Conservation (phyloP, 2,888 invertebrate species). For the Craniophora ligustri region DNA sequence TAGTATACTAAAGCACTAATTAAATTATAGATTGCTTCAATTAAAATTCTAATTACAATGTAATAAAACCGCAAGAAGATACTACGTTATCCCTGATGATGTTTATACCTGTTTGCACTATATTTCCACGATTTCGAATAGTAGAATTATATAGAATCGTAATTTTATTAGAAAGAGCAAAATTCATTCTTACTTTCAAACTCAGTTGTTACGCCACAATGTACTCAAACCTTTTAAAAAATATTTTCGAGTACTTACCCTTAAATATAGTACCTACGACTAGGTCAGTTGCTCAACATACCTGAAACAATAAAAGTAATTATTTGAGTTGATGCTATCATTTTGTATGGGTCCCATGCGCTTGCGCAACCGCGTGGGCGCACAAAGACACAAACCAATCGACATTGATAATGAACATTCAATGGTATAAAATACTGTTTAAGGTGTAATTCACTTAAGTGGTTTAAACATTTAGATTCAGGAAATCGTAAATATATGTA, state of each 20-base stretch:
- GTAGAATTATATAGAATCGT: too few relatives aligned
- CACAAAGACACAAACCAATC: conserved; percentile 47
- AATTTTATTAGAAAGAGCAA: too few relatives aligned
- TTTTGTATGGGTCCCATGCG: conserved; percentile 36
- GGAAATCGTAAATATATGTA: too few relatives aligned
- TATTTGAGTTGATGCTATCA: conserved; percentile 64
- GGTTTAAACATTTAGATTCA: conserved; percentile 26
- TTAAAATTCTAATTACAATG: not conserved
- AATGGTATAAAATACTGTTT: conserved; percentile 46
- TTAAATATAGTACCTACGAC: conserved; percentile 18
- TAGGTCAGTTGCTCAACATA: conserved; percentile 67
- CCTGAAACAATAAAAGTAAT: conserved; percentile 80
- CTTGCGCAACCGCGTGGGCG: conserved; percentile 59
- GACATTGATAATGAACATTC: conserved; percentile 53
- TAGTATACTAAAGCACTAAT: not conserved
- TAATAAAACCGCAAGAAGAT: not conserved
- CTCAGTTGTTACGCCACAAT: conserved; percentile 2
- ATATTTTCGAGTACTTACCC: conserved; percentile 34
- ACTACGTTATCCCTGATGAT: too few relatives aligned
- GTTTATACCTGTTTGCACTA: too few relatives aligned
- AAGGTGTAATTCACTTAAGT: conserved; percentile 41
- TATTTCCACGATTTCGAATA: too few relatives aligned
- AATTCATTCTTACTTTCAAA: too few relatives aligned
- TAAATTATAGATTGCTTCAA: not conserved
- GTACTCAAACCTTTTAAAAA: conserved; percentile 9